Evolutionary conservation across 1,140 invertebrate genomes (phyloP).

Genomic region (Drosophila ambigua): DNA sequence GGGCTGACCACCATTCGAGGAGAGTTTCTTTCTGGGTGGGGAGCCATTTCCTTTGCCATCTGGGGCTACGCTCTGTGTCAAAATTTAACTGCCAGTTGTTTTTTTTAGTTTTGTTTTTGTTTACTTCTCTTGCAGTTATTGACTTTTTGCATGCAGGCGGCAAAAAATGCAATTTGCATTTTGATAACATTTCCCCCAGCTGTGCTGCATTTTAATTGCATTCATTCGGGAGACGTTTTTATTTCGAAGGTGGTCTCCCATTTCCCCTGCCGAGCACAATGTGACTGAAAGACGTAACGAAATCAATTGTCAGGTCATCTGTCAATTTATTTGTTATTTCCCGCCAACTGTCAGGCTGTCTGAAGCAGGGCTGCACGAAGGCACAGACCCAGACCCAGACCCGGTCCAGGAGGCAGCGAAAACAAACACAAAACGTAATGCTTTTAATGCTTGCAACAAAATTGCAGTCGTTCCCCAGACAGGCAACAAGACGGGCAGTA

Average conservation of each 20-base stretch:
- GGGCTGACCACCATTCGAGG: background rate
- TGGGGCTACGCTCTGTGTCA: conserved; percentile 3
- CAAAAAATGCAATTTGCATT: conserved; percentile 70
- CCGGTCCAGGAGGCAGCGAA: conserved; percentile 19
- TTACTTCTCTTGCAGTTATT: conserved; percentile 52
- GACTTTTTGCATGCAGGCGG: conserved; percentile 50
- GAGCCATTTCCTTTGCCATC: background rate
- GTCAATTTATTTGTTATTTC: conserved; percentile 80
- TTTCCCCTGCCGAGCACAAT: conserved; percentile 5
- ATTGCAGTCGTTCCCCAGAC: conserved; percentile 45
- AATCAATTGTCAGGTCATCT: conserved; percentile 82
- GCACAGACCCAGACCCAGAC: conserved; percentile 34
- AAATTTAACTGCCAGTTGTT: conserved; percentile 32
- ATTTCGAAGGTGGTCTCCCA: conserved; percentile 9
- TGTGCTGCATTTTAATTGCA: conserved; percentile 75
- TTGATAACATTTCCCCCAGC: conserved; percentile 74
- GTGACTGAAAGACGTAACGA: conserved; percentile 53
- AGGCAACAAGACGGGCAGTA: conserved; percentile 50
- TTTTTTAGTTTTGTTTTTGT: background rate
- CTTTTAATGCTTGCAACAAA: conserved; percentile 79
- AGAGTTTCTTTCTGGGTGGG: background rate
- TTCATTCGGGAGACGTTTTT: conserved; percentile 50
- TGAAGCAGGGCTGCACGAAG: conserved; percentile 20
- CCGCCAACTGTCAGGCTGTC: conserved; percentile 72
- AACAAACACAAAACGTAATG: conserved; percentile 74